Conservation (phyloP, 23 tunicate genomes). For the Styela clava region DNA sequence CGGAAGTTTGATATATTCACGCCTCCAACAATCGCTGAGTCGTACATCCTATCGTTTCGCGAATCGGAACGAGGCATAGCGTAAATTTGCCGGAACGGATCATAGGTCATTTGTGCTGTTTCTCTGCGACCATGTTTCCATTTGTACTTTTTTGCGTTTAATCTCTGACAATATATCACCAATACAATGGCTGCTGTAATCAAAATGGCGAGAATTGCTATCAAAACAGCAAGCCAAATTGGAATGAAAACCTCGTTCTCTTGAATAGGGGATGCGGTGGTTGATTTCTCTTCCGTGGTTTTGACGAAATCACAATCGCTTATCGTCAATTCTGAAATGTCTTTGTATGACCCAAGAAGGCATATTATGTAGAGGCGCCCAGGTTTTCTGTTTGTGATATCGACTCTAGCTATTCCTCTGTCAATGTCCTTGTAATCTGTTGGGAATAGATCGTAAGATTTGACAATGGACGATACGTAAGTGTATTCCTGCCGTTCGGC, state of each 20-base stretch:
- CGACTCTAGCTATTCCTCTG: slow-evolving; percentile 16
- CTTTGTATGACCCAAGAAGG: slow-evolving; percentile 52
- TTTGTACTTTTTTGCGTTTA: slow-evolving; percentile 20
- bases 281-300: background rate
- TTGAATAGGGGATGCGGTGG: slow-evolving; percentile 1
- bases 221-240: slow-evolving; percentile 21
- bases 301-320: slow-evolving; percentile 6
- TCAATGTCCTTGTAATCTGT: background rate
- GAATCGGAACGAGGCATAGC: slow-evolving; percentile 14
- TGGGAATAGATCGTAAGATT: slow-evolving; percentile 13
- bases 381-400: slow-evolving; percentile 30
- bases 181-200: slow-evolving; percentile 28
- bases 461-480: slow-evolving; percentile 17
- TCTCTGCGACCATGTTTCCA: slow-evolving; percentile 19
- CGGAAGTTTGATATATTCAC: slow-evolving; percentile 16
- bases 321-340: slow-evolving; percentile 29
- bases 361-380: slow-evolving; percentile 58
- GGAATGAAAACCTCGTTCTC: slow-evolving; percentile 17
- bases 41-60: slow-evolving; percentile 11
- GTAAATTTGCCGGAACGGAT: slow-evolving; percentile 25
- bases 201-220: slow-evolving; percentile 24
- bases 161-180: slow-evolving; percentile 18
- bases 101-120: slow-evolving; percentile 19
- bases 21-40: slow-evolving; percentile 4
- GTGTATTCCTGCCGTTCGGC: slow-evolving; percentile 5